Conservation (phyloP, 2,113 vertebrate species). For the Mus pahari region DNA sequence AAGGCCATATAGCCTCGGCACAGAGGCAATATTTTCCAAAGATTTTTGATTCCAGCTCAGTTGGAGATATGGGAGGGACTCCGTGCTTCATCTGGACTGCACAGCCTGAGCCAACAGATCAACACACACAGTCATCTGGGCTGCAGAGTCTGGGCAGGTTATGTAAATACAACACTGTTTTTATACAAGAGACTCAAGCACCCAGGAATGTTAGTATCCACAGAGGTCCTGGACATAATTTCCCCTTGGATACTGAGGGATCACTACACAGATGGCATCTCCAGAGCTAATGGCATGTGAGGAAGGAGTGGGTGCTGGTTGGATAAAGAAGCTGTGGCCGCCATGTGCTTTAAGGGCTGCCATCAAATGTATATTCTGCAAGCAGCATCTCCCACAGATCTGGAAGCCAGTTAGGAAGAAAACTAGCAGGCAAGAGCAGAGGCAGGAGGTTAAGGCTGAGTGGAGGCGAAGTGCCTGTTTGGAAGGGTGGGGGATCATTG, state of each 20-base stretch:
- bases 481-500: fast-evolving
- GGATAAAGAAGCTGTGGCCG: conserved; percentile 51
- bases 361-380: background rate
- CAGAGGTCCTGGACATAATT: background rate
- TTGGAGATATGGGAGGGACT: background rate
- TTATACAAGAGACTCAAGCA: background rate
- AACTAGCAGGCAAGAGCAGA: background rate
- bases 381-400: background rate
- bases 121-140: fast-evolving
- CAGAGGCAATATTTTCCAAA: background rate
- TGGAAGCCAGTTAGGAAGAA: background rate
- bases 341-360: background rate
- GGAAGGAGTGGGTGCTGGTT: conserved; percentile 19
- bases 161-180: background rate
- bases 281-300: background rate
- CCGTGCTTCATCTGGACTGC: background rate
- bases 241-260: background rate
- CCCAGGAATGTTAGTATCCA: background rate
- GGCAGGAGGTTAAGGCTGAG: background rate
- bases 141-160: background rate
- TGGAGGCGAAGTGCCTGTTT: background rate
- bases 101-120: background rate
- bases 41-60: background rate
- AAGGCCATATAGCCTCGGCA: background rate
- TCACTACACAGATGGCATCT: background rate